A percentile compares a stretch with the other conserved stretches of the same genome.
Conservation (phyloP, 2,888 invertebrate species). For the Nymphalis urticae region DNA sequence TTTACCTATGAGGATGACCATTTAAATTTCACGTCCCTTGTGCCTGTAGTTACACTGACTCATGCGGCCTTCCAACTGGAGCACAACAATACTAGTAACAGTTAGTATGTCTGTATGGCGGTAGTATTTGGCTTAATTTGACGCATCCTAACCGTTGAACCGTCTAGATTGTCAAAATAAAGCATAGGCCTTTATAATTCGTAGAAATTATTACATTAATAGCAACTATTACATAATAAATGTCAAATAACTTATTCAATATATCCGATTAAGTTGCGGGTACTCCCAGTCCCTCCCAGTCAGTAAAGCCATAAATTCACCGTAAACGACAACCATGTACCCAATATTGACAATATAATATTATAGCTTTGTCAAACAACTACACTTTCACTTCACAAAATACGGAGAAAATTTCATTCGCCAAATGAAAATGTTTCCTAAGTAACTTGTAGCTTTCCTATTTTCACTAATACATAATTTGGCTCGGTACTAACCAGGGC, state of each 20-base stretch:
- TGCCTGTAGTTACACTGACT: too few species aligned
- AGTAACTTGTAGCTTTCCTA: not conserved
- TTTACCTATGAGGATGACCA: too few species aligned
- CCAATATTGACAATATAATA: slow-evolving; percentile 13
- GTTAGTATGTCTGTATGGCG: too few species aligned
- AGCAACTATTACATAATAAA: not conserved
- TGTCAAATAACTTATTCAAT: not conserved
- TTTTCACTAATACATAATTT: slow-evolving; percentile 3
- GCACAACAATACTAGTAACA: too few species aligned
- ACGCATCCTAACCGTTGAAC: too few species aligned
- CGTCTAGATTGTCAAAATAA: too few species aligned
- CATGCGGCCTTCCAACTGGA: too few species aligned
- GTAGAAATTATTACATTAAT: not conserved
- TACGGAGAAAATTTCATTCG: slow-evolving; percentile 12
- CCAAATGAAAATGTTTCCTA: not conserved
- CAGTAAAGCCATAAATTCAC: slow-evolving; percentile 22
- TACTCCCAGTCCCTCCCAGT: slow-evolving; percentile 13
- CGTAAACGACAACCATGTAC: slow-evolving; percentile 15
- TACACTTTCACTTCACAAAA: slow-evolving; percentile 17
- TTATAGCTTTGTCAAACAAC: slow-evolving; percentile 20
- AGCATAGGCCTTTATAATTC: not conserved
- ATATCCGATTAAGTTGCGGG: slow-evolving; percentile 13
- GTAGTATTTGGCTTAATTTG: too few species aligned
- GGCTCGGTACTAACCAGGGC: not conserved
- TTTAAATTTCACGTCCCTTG: too few species aligned